Evolutionary conservation across 37 sponge, comb jelly and placozoan species (phyloP), one percentile per base, ranked within the genome.

Genomic region (Theonella swinhoei): DNA sequence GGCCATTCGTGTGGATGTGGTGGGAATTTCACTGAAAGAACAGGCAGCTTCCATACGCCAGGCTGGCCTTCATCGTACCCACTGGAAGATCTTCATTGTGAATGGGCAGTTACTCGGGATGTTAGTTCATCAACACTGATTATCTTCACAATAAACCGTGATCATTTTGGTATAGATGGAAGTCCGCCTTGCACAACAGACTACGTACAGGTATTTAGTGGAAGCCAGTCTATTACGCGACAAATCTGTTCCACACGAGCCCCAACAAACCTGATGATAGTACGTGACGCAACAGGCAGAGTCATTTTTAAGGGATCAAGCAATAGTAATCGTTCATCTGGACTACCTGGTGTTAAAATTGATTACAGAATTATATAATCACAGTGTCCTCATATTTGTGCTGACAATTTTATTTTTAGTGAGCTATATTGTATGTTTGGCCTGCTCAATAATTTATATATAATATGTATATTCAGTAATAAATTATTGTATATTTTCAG

Each of bases 11-110:
- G 88, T 23, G 14, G 11, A 17, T 47, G 54, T 14, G 54, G 54
- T 17, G 54, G 54, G 11, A 47, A 14, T 17, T 30, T 88, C 11
- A 80, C 74, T 3, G 63, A 7, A 26, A 5, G 24, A 5, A 64
- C 25, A 41, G 88, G 84, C 17, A 32, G 59, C 40, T 75, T 91
- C 64, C 9, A 32, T 7, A 69, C 87, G 0, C 91, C 87, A 22
- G 72, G 77, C 31, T 81, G 79, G 47, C 84, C 76, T 22, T 17
- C 7, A 17, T 7, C 11, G 11, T 47, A 47, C 14, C 54, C 54
- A 14, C 54, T 17, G 54, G 14, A 14, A 7, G 54, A 47, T 14
- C 14, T 47, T 65, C 29, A 65, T 11, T 47, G 54, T 47, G 54
- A 47, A 47, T 47, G 54, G 54, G 14, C 54, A 7, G 14, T 47